A percentile compares a stretch with the other conserved stretches of the same genome.
Conservation (phyloP, 2,888 invertebrate species). For the Amphipoea oculea region DNA sequence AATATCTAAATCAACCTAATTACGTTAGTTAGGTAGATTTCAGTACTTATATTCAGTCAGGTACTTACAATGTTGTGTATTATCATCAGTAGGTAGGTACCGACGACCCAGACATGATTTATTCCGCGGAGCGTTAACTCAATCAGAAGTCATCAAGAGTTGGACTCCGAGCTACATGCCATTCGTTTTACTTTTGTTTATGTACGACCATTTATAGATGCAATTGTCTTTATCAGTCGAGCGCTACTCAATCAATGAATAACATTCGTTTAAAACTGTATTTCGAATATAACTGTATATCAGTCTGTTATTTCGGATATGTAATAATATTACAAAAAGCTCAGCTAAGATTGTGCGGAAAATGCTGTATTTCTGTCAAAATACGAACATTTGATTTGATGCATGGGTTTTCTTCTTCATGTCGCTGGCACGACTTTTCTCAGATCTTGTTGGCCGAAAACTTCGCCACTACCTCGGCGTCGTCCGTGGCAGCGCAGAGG, state of each 20-base stretch:
- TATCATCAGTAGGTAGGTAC: neutral
- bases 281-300: neutral
- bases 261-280: constrained; percentile 9
- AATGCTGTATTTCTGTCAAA: neutral
- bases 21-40: neutral
- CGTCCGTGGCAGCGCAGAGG: neutral
- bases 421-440: neutral
- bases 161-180: constrained; percentile 20
- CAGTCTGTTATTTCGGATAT: neutral
- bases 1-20: too few species aligned
- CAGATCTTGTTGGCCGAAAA: neutral
- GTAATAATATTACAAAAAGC: neutral
- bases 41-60: neutral
- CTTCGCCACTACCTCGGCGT: neutral
- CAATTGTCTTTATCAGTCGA: constrained; percentile 6
- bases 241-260: constrained; percentile 19
- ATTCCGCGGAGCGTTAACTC: constrained; percentile 41
- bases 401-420: neutral
- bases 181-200: constrained; percentile 36
- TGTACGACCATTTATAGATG: constrained; percentile 33
- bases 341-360: neutral
- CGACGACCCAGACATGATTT: neutral
- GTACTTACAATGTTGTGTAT: neutral
- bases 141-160: constrained; percentile 53
- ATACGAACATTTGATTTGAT: neutral